phyloP scores from a whole-genome alignment of 2,797 vertebrate genomes.

The Thaleichthys pacificus region DNA sequence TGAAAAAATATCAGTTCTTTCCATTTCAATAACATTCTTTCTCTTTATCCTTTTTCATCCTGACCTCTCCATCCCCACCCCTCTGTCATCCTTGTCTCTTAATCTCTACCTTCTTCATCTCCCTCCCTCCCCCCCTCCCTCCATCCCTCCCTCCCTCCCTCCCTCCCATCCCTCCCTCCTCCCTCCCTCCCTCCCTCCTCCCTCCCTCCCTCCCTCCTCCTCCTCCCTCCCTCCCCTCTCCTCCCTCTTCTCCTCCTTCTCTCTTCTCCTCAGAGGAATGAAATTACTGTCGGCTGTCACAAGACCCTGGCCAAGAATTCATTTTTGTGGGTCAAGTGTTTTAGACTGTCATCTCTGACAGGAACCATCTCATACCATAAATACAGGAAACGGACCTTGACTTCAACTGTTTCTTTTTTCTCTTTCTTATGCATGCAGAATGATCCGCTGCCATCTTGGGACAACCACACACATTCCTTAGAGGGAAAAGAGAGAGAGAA shows the following conservation, averaged over 20 bases:
- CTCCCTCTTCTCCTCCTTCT: conserved; percentile 15
- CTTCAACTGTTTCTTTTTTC: conserved; percentile 50
- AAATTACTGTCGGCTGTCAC: conserved; percentile 76
- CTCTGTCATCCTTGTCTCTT: not conserved
- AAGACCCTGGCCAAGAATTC: conserved; percentile 75
- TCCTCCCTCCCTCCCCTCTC: conserved; percentile 43
- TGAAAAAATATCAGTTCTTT: conserved; percentile 1
- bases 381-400: conserved; percentile 75
- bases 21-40: not conserved
- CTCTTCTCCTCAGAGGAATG: conserved; percentile 74
- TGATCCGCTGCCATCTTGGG: conserved; percentile 52
- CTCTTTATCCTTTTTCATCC: not conserved
- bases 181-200: conserved; percentile 56
- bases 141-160: not conserved
- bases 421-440: conserved; percentile 65
- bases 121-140: conserved; percentile 3
- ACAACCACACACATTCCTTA: conserved; percentile 4
- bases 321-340: conserved; percentile 81
- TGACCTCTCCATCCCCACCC: not conserved
- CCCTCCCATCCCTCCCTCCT: conserved; percentile 27
- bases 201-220: conserved; percentile 55
- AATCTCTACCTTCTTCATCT: not conserved
- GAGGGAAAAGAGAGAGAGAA: conserved; percentile 14
- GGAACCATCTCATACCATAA: conserved; percentile 77
- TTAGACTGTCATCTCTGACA: conserved; percentile 79